These are phyloP conservation scores for Pterocles orientalis DNA, from an alignment of 2,113 vertebrate species.

Conservation along the genomic window DNA sequence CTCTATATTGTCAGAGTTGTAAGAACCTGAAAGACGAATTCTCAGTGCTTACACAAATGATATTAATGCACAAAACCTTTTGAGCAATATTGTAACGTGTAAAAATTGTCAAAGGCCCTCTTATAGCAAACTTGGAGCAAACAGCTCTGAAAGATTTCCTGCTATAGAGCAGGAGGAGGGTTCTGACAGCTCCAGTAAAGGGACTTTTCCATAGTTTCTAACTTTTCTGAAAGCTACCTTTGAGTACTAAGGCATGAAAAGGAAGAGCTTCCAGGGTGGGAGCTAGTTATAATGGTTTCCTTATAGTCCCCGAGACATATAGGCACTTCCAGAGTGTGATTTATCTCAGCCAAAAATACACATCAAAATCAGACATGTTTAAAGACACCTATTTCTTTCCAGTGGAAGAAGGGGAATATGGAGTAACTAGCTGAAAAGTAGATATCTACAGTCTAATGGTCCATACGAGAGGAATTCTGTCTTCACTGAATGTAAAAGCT, in stretches of 20 bases:
- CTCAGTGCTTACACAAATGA: not conserved
- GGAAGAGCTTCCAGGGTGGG: not conserved
- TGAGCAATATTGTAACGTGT: not conserved
- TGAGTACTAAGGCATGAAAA: not conserved
- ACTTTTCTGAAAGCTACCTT: not conserved
- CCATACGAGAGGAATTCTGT: not conserved
- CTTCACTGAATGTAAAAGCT: not conserved
- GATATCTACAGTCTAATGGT: not conserved
- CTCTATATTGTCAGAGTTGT: not conserved
- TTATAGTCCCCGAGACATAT: not conserved
- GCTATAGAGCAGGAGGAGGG: not conserved
- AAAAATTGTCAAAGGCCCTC: not conserved
- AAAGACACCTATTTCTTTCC: not conserved
- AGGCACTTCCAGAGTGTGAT: not conserved
- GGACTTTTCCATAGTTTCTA: not conserved
- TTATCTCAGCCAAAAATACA: conserved; percentile 12
- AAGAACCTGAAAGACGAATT: not conserved
- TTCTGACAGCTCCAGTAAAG: not conserved
- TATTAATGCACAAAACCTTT: not conserved
- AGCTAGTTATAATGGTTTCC: not conserved
- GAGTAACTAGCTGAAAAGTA: not conserved
- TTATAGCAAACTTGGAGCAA: not conserved
- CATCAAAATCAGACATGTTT: not conserved
- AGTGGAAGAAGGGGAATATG: not conserved
- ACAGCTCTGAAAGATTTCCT: not conserved